Evolutionary conservation across 2,797 vertebrate genomes (phyloP).

Genomic region (Danio albolineatus): DNA sequence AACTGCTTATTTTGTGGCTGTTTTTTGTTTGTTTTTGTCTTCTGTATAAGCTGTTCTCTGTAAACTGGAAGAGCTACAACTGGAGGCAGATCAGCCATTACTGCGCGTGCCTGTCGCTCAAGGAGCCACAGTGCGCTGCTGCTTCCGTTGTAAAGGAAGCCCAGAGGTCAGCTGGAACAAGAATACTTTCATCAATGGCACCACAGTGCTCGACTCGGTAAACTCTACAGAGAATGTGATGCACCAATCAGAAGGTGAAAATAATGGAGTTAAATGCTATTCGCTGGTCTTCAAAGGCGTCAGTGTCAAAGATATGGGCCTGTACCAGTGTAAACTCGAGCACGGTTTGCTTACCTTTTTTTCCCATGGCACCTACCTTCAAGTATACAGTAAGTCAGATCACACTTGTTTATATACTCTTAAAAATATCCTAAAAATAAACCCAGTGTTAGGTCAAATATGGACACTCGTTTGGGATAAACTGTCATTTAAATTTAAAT

Average conservation of each 20-base stretch:
- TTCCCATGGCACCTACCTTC: conserved; percentile 77
- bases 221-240: rapidly evolving
- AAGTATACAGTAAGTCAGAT: conserved; percentile 53
- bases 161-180: not conserved
- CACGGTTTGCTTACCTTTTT: rapidly evolving
- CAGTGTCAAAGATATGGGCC: conserved; percentile 53
- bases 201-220: rapidly evolving
- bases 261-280: not conserved
- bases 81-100: conserved; percentile 64
- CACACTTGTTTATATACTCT: not conserved
- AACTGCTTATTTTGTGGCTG: not conserved
- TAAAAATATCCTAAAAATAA: too few relatives aligned
- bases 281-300: not conserved
- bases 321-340: conserved; percentile 69
- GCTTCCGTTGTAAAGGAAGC: rapidly evolving
- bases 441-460: too few relatives aligned
- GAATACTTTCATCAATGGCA: rapidly evolving
- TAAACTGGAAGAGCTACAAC: not conserved
- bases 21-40: conserved; percentile 5
- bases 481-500: too few relatives aligned
- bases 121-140: conserved; percentile 56
- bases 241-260: rapidly evolving
- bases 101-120: not conserved
- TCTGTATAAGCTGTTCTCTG: conserved; percentile 60
- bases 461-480: too few relatives aligned